Base-by-base conservation (phyloP, 2,888 invertebrate genomes). In the Gastracanthus pulcherrimus region DNA sequence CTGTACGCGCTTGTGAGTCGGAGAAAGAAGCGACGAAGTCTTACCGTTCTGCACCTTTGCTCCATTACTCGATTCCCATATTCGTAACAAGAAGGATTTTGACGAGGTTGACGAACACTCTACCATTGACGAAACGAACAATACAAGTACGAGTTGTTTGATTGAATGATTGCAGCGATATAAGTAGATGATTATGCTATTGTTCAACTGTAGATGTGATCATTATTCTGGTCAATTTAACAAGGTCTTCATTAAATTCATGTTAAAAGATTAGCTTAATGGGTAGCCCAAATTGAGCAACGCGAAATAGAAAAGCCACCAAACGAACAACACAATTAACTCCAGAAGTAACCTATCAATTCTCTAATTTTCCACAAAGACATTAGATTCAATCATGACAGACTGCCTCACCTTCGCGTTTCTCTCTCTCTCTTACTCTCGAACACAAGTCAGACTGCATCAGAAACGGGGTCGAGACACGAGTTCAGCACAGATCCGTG, bases 21-120 rank as follows among this genome's bases (percentile, higher is more conserved):
- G 34, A 9, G 62, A 70, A 45, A 70, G 77, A 71, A 26, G 51
- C 78, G 55, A 66, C 51, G 71, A 66, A 72, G 67, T 67, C 58
- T 16, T n/a, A 26, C 19, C 62, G 55, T 41, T 66, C 62, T 34
- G 23, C 64, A 51, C 64, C n/a, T 78, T 71, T 78, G 78, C 51
- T 71, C 31, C 78, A 71, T 78, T 71, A 78, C 64, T 34, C 41
- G 45, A 5, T 1, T 45, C 45, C 31, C 58, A 29, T 31, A n/a
- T 45, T 45, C 29, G 58, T 16, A 26, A 16, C 16, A 60, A 45
- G 45, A n/a, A 16, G n/a, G 45, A 16, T 45, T 16, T 45, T 45
- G 13, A 41, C 13, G 45, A 45, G 45, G 16, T 45, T 45, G n/a
- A n/a, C n/a, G n/a, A n/a, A n/a, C n/a, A n/a, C n/a, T n/a, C n/a